These are phyloP conservation scores for Beroe forskalii DNA, from an alignment of 37 sponge, comb jelly and placozoan species.

Conservation along the genomic window DNA sequence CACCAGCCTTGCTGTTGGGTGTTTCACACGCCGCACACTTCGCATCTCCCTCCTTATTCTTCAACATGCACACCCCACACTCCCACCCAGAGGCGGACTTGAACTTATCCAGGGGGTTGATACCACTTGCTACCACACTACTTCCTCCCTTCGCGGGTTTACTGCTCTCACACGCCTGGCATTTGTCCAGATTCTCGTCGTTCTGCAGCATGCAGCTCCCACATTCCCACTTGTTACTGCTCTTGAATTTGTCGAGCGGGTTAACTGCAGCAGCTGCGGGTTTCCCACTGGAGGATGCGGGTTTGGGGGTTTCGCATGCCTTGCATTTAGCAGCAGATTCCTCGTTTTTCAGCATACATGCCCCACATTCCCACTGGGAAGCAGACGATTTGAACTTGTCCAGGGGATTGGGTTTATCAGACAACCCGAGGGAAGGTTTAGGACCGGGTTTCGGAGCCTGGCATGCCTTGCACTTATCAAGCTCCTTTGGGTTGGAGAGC, in stretches of 20 bases:
- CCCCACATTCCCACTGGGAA: not conserved
- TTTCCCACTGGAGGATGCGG: not conserved
- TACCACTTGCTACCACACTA: too few species aligned
- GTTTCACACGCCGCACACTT: slow-evolving; percentile 62
- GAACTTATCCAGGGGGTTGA: not conserved
- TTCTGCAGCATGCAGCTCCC: slow-evolving; percentile 27
- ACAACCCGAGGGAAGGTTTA: slow-evolving; percentile 19
- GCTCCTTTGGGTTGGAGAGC: not conserved
- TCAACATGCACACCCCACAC: not conserved
- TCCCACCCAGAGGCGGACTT: not conserved
- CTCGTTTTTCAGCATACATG: slow-evolving; percentile 24
- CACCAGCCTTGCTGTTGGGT: not conserved
- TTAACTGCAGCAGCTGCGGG: not conserved
- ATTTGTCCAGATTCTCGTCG: not conserved
- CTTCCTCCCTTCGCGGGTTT: not conserved
- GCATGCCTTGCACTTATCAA: slow-evolving; percentile 34
- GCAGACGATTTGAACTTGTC: not conserved
- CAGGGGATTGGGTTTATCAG: too few species aligned
- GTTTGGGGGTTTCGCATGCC: slow-evolving; percentile 35
- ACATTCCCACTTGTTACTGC: not conserved
- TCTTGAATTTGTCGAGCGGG: not conserved
- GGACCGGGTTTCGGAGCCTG: not conserved
- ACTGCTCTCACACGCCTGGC: not conserved
- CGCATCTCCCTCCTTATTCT: slow-evolving; percentile 23
- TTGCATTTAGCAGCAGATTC: not conserved